Evolutionary conservation across 2,797 vertebrate species (phyloP).

Genomic region (Galaxias olidus): DNA sequence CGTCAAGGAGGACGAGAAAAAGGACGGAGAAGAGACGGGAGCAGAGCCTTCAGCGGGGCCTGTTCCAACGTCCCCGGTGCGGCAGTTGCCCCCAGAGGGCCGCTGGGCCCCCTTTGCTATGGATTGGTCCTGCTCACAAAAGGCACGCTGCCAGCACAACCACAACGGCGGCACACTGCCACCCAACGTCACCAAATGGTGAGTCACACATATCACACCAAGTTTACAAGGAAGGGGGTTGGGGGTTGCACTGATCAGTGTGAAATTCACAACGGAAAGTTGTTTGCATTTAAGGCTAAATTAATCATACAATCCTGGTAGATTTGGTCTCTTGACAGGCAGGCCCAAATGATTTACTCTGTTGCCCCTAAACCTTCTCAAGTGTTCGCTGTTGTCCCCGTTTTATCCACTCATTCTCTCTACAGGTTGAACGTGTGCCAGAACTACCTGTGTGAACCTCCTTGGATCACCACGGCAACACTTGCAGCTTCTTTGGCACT

Average conservation of each 20-base stretch:
- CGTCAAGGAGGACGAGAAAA: not conserved
- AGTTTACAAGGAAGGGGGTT: not conserved
- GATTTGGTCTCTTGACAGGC: too few species aligned
- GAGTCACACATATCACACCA: conserved; percentile 36
- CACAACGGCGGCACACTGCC: conserved; percentile 42
- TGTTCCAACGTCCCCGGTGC: not conserved
- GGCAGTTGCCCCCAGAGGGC: not conserved
- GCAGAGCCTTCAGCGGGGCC: too few species aligned
- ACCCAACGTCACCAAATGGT: conserved; percentile 66
- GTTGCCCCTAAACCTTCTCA: too few species aligned
- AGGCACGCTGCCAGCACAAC: conserved; percentile 61
- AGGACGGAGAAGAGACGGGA: not conserved
- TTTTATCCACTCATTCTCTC: not conserved
- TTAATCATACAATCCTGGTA: too few species aligned
- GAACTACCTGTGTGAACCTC: conserved; percentile 62
- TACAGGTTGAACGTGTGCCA: conserved; percentile 57
- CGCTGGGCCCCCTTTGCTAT: conserved; percentile 69
- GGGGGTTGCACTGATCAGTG: too few species aligned
- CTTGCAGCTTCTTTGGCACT: conserved; percentile 59
- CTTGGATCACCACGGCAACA: conserved; percentile 64
- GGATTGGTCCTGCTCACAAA: conserved; percentile 59
- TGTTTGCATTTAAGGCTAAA: too few species aligned
- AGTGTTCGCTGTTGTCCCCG: too few species aligned
- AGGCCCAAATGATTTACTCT: too few species aligned
- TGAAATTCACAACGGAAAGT: too few species aligned